phyloP scores from a whole-genome alignment of 2,113 vertebrate species.

The Dermatemys mawii region DNA sequence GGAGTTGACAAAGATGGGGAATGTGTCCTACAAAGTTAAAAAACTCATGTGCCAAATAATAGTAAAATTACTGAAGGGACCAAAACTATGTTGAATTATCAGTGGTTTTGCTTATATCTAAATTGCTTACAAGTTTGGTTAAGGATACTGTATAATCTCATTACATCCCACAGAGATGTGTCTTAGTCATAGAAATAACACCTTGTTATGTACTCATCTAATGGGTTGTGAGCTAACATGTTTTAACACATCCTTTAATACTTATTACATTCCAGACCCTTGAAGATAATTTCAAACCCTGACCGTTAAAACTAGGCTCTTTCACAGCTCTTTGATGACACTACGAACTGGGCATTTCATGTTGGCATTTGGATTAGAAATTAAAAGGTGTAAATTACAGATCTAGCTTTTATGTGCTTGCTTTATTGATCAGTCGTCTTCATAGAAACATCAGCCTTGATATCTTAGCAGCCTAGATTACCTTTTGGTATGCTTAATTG shows the following conservation, averaged over 20 bases:
- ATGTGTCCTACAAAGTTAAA: neutral
- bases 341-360: conserved; percentile 59
- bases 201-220: conserved; percentile 39
- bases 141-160: neutral
- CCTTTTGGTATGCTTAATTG: conserved; percentile 69
- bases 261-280: conserved; percentile 30
- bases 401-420: conserved; percentile 63
- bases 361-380: conserved; percentile 47
- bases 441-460: neutral
- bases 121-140: neutral
- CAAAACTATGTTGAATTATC: neutral
- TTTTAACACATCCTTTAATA: conserved; percentile 53
- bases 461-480: conserved; percentile 26
- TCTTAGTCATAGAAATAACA: conserved; percentile 42
- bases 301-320: conserved; percentile 53
- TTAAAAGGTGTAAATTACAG: conserved; percentile 63
- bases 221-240: conserved; percentile 52
- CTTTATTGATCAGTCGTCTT: conserved; percentile 70
- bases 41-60: neutral
- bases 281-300: conserved; percentile 60
- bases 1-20: neutral
- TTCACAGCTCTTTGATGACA: conserved; percentile 40
- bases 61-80: neutral
- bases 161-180: neutral
- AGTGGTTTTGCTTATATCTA: neutral